Base-by-base conservation (phyloP, 1,140 invertebrate genomes). In the Drosophila takahashii region DNA sequence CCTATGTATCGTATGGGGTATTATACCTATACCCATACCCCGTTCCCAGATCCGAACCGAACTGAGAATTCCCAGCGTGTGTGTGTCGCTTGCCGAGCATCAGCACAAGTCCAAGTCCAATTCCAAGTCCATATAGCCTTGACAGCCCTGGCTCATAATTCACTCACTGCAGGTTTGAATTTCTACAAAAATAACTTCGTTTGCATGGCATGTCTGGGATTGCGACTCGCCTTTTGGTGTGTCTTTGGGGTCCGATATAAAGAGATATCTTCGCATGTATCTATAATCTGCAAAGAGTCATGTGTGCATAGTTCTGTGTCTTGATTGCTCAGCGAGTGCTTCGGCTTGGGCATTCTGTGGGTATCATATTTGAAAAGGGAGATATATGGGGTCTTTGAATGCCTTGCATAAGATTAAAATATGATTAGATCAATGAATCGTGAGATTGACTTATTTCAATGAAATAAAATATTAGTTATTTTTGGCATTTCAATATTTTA, bases 101-200 rank as follows among this genome's bases (percentile, higher is more conserved):
- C 70, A 72, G 74, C 47, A 70, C 59, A 56, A 64, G 53, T 62
- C 44, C 42, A 34, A 59, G 34, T 26, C 56, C 42, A 16, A 41
- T 13, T 58, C 54, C 39, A 29, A 59, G 16, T 59, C 53, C 48
- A 39, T 9, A 83, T 66, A 81, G 81, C 76, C 76, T 89, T 87
- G 83, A 89, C 83, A 79, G 84, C 60, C 32, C 62, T 70, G 79
- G 52, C 84, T 89, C 84, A 87, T 87, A 87, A 87, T 89, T 87
- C 83, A 87, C 83, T 87, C 83, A 84, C 79, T 87, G 83, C 83
- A 87, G 83, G 84, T 87, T 87, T 89, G 84, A 79, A 84, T 89
- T 89, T 89, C 84, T 89, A 67, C 76, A 79, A 89, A 87, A 89
- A 87, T 83, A 89, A 86, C 83, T 87, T 79, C 61, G 79, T 86